Evolutionary conservation across 2,888 invertebrate genomes (phyloP).

Genomic region (Drosophila prostipennis): DNA sequence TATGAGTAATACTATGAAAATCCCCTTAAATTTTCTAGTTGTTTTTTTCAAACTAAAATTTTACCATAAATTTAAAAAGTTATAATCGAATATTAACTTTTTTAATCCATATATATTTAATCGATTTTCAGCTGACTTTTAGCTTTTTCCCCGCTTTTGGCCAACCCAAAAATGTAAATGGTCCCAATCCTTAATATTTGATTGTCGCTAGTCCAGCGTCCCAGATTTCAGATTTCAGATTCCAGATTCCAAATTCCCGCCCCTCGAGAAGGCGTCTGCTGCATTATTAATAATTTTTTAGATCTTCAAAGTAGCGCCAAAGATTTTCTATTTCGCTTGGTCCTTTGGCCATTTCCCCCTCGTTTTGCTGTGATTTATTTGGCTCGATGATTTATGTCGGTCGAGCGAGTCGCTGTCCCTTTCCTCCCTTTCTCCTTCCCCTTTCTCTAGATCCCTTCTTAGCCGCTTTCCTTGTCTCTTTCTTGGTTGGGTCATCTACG

Average conservation of each 20-base stretch:
- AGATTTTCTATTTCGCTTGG: conserved; percentile 64
- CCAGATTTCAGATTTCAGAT: conserved; percentile 9
- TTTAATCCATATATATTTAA: not conserved
- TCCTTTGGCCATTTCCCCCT: not conserved
- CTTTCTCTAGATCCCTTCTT: not conserved
- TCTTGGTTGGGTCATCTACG: conserved; percentile 52
- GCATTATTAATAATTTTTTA: conserved; percentile 74
- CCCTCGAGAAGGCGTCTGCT: conserved; percentile 39
- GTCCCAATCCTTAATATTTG: conserved; percentile 32
- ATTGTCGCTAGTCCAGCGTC: conserved; percentile 25
- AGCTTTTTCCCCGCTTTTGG: not conserved
- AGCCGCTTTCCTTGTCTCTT: conserved; percentile 23
- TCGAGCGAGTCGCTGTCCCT: conserved; percentile 25
- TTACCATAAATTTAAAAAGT: too few species aligned
- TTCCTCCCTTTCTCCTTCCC: not conserved
- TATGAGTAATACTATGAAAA: not conserved
- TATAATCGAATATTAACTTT: not conserved
- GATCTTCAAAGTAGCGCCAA: conserved; percentile 69
- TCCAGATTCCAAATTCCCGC: conserved; percentile 19
- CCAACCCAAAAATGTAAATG: conserved; percentile 38
- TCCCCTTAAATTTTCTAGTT: too few species aligned
- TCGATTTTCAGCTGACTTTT: not conserved
- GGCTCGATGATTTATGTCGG: conserved; percentile 69
- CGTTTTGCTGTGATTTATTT: conserved; percentile 66
- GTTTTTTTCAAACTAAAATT: too few species aligned